These are phyloP conservation scores for Tylochromis polylepis DNA, from an alignment of 2,113 vertebrate species.

Conservation along the genomic window DNA sequence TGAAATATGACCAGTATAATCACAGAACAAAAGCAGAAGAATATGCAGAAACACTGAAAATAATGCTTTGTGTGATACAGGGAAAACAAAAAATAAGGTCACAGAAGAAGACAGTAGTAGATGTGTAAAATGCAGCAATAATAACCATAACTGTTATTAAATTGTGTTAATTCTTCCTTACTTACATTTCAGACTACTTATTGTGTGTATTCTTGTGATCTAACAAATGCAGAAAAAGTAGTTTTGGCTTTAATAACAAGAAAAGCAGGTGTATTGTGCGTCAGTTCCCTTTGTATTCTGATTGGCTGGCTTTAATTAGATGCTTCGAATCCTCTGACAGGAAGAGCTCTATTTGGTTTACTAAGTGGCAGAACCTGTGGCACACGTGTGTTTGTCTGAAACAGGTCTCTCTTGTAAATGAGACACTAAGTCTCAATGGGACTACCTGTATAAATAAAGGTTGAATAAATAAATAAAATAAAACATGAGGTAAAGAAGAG, in stretches of 20 bases:
- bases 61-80: not conserved
- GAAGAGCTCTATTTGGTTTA: not conserved
- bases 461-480: not conserved
- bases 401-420: not conserved
- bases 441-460: not conserved
- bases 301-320: not conserved
- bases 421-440: not conserved
- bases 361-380: not conserved
- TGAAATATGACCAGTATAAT: not conserved
- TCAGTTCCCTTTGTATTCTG: not conserved
- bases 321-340: not conserved
- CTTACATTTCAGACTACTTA: not conserved
- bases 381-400: not conserved
- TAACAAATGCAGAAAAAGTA: not conserved
- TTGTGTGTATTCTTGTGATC: not conserved
- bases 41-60: not conserved
- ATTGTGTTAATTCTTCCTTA: not conserved
- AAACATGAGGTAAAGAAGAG: not conserved
- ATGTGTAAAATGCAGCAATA: not conserved
- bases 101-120: not conserved
- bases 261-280: not conserved
- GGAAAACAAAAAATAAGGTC: not conserved
- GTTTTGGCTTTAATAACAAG: not conserved
- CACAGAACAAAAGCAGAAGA: not conserved
- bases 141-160: not conserved